Conservation (phyloP, 2,797 vertebrate species). For the Myotis vivesi region DNA sequence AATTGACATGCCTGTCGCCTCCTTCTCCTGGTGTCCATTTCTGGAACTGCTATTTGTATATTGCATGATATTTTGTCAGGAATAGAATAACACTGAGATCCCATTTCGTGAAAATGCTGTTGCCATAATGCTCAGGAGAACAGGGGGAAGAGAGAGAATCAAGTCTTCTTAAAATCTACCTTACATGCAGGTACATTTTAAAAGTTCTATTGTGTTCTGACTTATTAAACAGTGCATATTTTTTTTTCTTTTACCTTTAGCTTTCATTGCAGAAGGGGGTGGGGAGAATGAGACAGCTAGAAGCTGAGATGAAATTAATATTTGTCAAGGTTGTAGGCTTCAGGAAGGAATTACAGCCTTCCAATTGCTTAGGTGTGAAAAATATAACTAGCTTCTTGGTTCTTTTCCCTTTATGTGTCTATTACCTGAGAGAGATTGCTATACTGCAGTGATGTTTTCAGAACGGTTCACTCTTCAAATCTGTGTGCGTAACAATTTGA, state of each 20-base stretch:
- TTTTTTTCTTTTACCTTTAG: conserved; percentile 65
- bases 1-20: conserved; percentile 71
- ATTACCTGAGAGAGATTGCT: conserved; percentile 16
- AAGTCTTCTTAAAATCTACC: conserved; percentile 73
- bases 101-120: conserved; percentile 72
- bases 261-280: conserved; percentile 72
- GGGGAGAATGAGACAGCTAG: conserved; percentile 60
- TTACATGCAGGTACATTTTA: conserved; percentile 78
- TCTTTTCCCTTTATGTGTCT: conserved; percentile 44
- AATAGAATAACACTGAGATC: conserved; percentile 69
- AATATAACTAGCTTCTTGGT: background rate
- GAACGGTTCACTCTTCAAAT: conserved; percentile 9
- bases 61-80: conserved; percentile 65
- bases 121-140: conserved; percentile 70
- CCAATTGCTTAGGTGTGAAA: conserved; percentile 38
- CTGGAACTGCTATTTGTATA: conserved; percentile 76
- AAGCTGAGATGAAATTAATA: conserved; percentile 39
- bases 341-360: conserved; percentile 55
- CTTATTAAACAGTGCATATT: conserved; percentile 66
- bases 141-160: conserved; percentile 71
- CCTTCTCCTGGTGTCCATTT: conserved; percentile 78
- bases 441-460: background rate
- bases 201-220: conserved; percentile 76
- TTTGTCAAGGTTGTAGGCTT: conserved; percentile 46
- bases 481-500: background rate